Conservation (phyloP, 2,797 vertebrate species). For the Catostomus latipinnis region DNA sequence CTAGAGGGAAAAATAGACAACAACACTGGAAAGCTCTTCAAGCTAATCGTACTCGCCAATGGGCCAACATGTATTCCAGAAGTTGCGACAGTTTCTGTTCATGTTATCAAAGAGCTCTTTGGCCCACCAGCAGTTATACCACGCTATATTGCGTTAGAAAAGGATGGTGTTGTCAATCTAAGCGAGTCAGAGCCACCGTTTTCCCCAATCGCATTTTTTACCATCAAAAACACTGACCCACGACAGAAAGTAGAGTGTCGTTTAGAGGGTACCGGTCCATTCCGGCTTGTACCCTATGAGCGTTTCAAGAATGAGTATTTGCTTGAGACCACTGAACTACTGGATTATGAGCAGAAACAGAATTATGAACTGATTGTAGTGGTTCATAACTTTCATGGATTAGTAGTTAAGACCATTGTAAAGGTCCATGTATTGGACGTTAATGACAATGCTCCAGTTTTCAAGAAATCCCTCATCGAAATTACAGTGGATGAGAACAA, state of each 20-base stretch:
- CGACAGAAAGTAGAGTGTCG: constrained; percentile 86
- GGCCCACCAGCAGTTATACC: constrained; percentile 88
- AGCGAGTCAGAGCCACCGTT: constrained; percentile 91
- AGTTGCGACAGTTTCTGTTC: constrained; percentile 84
- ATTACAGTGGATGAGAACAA: constrained; percentile 96
- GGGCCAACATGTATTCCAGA: constrained; percentile 96
- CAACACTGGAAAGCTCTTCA: constrained; percentile 81
- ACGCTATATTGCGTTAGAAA: constrained; percentile 92
- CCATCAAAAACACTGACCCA: constrained; percentile 87
- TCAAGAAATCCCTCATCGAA: constrained; percentile 87
- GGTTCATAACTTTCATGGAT: constrained; percentile 81
- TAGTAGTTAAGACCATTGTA: constrained; percentile 84
- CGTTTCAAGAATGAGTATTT: constrained; percentile 89
- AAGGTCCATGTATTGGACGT: constrained; percentile 91
- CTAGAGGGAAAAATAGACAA: constrained; percentile 85
- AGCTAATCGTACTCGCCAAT: constrained; percentile 88
- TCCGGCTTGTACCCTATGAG: constrained; percentile 88
- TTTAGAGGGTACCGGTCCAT: constrained; percentile 90
- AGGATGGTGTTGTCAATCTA: constrained; percentile 86
- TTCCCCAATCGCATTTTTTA: constrained; percentile 95
- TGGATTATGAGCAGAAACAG: constrained; percentile 90
- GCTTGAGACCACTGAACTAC: constrained; percentile 87
- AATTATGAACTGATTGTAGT: constrained; percentile 88
- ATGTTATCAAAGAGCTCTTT: constrained; percentile 84
- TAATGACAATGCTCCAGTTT: constrained; percentile 94